Conservation (phyloP, 2,797 vertebrate species). For the Bradypodion pumilum region DNA sequence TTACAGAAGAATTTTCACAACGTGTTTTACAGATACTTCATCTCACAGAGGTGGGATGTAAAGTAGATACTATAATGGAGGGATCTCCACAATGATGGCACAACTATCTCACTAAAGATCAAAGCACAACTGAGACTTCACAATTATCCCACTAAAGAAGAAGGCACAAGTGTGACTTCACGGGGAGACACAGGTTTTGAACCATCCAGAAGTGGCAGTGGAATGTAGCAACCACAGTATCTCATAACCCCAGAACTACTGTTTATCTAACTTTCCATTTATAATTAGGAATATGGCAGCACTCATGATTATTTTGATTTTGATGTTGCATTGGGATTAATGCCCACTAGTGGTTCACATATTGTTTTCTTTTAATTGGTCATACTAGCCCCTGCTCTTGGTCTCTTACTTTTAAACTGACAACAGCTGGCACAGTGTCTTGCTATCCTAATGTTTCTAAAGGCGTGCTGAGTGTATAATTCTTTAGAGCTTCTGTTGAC, state of each 20-base stretch:
- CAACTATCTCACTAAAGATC: not conserved
- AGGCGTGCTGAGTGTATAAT: not conserved
- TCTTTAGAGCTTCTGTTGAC: not conserved
- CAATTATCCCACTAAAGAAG: not conserved
- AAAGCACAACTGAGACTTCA: not conserved
- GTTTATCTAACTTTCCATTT: not conserved
- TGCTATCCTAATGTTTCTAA: not conserved
- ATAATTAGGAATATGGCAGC: too few species aligned
- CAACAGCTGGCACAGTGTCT: not conserved
- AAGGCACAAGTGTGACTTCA: not conserved
- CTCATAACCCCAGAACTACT: too few species aligned
- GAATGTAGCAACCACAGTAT: not conserved
- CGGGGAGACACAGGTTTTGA: not conserved
- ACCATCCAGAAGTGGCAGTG: not conserved
- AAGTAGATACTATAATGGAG: too few species aligned
- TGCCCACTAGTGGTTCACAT: not conserved
- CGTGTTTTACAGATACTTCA: not conserved
- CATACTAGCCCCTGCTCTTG: too few species aligned
- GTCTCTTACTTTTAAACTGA: not conserved
- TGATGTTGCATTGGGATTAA: not conserved
- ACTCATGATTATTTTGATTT: not conserved
- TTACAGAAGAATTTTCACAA: not conserved
- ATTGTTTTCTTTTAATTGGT: not conserved
- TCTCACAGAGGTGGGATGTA: too few species aligned
- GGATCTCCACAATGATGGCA: not conserved